Evolutionary conservation across 2,888 invertebrate species (phyloP).

Genomic region (Monochamus alternatus): DNA sequence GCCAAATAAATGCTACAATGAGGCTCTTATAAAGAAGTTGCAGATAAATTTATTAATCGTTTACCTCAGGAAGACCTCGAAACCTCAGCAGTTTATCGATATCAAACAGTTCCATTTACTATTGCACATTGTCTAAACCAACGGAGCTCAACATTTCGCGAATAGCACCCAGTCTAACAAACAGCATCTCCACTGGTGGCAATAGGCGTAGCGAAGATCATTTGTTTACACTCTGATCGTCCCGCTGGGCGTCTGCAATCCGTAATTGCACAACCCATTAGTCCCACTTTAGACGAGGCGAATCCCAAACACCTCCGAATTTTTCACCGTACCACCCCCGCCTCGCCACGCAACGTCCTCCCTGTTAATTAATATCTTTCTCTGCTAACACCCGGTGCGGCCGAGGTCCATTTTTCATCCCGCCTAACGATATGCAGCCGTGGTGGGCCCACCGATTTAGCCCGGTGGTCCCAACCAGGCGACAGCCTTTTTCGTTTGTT

Average conservation of each 20-base stretch:
- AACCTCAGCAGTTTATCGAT: too few species aligned
- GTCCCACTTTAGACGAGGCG: background rate
- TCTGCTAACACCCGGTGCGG: background rate
- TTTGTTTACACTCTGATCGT: background rate
- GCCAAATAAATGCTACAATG: too few species aligned
- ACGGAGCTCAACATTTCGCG: background rate
- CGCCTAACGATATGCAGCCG: constrained; percentile 19
- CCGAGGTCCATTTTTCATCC: constrained; percentile 23
- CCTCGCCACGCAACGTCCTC: too few species aligned
- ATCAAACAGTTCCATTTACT: too few species aligned
- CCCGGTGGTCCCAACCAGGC: too few species aligned
- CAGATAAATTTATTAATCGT: too few species aligned
- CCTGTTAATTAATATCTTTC: constrained; percentile 13
- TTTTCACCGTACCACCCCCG: too few species aligned
- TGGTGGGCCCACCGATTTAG: too few species aligned
- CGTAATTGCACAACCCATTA: background rate
- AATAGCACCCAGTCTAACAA: background rate
- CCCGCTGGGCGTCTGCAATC: background rate
- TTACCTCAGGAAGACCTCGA: too few species aligned
- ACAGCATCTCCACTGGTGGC: background rate
- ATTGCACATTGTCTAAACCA: too few species aligned
- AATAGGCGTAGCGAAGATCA: background rate
- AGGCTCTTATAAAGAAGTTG: too few species aligned
- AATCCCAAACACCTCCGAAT: background rate
- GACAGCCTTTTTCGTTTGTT: too few species aligned